Base-by-base conservation (phyloP, 1,140 invertebrate species). In the Drosophila pallidifrons region DNA sequence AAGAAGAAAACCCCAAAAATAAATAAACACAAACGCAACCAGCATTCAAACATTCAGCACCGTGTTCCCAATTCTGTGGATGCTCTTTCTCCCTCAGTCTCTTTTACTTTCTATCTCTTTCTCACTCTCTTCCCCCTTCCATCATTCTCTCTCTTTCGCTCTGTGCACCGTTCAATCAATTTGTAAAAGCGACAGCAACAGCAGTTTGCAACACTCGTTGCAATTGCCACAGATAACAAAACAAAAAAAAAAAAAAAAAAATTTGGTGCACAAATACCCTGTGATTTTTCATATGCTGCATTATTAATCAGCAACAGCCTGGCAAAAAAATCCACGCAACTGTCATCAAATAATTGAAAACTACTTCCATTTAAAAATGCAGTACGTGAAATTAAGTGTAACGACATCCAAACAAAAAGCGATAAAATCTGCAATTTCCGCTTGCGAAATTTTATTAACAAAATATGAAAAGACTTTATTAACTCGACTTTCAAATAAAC, bases 81-180 rank as follows among this genome's bases (percentile, higher is more conserved):
- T 25, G 32, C 8, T 38, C 7, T 1, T 5, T 11, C 35, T 38
- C 35, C 5, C 35, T 38, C 38, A 16, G 51, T 52, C 60, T 52
- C 51, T 41, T 51, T 49, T 43, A 10, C 15, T 35, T 15, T 46
- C 20, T 15, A 7, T 58, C 13, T 35, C 13, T 10, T 25, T 51
- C 10, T 35, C 46, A 38, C 16, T 47, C 38, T 41, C 32, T 25
- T 25, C 3, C 3, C 20, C 3, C 3, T 25, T 25, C 20, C 20
- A 25, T 4, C 20, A 3, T 25, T 25, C 3, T 61, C 32, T 32
- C 32, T 32, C 5, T 32, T 32, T 32, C 5, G 0, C 7, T 32
- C 54, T 59, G 16, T 20, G 28, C 46, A 38, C 55, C 49, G 58
- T 65, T 79, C 67, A 79, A 76, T 79, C 73, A 79, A 72, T 77